Evolutionary conservation across 2,888 invertebrate species (phyloP).

Genomic region (Orchesella flavescens): DNA sequence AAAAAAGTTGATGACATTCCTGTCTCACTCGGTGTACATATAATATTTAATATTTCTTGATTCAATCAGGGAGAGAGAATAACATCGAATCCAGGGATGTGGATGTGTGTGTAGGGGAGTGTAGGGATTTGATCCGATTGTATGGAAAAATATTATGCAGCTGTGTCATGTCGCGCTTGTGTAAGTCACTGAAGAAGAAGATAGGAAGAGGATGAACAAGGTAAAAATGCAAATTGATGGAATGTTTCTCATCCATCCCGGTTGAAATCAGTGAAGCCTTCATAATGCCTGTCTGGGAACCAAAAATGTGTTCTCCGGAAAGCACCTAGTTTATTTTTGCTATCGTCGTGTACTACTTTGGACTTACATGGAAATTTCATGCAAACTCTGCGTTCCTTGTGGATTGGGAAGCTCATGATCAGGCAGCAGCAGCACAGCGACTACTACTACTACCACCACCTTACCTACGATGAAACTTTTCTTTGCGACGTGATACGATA

Average conservation of each 20-base stretch:
- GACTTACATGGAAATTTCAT: not conserved
- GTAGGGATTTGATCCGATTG: not conserved
- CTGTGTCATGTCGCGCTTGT: too few species aligned
- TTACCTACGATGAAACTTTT: not conserved
- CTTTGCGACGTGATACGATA: too few species aligned
- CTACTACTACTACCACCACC: too few species aligned
- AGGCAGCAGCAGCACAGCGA: not conserved
- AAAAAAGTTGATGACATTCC: not conserved
- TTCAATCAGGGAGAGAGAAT: conserved; percentile 13
- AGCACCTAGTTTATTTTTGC: not conserved
- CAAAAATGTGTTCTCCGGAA: conserved; percentile 45
- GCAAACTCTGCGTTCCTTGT: too few species aligned
- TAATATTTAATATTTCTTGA: conserved; percentile 21
- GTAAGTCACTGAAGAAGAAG: not conserved
- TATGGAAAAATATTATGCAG: too few species aligned
- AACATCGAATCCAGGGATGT: too few species aligned
- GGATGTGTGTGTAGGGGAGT: too few species aligned
- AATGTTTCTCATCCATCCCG: not conserved
- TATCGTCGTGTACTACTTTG: not conserved
- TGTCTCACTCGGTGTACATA: not conserved
- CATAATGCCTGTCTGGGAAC: conserved; percentile 49
- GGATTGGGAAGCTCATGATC: not conserved
- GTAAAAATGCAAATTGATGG: conserved; percentile 21
- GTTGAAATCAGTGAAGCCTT: conserved; percentile 16
- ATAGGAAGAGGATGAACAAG: not conserved